phyloP scores from a whole-genome alignment of 2,113 vertebrate species.

The Elaphurus davidianus region DNA sequence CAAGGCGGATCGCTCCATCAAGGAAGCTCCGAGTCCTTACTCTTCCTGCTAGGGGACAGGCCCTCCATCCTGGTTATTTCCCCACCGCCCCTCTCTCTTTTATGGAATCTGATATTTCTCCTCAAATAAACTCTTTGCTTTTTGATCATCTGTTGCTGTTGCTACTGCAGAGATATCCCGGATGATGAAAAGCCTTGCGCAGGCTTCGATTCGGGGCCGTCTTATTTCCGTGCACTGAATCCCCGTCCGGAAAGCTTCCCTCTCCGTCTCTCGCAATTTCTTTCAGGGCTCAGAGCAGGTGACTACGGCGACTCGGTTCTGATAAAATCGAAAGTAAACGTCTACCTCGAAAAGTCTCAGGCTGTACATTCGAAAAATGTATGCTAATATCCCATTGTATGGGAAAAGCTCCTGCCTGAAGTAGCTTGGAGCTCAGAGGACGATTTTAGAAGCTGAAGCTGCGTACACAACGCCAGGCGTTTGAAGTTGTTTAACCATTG shows the following conservation, averaged over 20 bases:
- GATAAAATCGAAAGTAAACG: constrained; percentile 27
- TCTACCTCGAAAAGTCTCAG: background rate
- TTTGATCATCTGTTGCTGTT: background rate
- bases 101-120: background rate
- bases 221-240: background rate
- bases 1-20: background rate
- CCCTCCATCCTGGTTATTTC: background rate
- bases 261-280: background rate
- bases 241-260: background rate
- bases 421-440: background rate
- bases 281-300: constrained; percentile 34
- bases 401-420: constrained; percentile 51
- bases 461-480: background rate
- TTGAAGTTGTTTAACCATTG: constrained; percentile 75
- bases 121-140: background rate
- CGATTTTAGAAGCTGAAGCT: background rate
- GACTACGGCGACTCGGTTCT: constrained; percentile 16
- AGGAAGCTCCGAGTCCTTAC: background rate
- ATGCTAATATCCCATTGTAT: constrained; percentile 74
- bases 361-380: constrained; percentile 51
- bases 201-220: background rate
- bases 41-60: background rate
- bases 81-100: background rate
- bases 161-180: background rate
- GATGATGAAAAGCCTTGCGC: background rate